phyloP scores from a whole-genome alignment of 2,888 invertebrate species.

The Hecatera dysodea region DNA sequence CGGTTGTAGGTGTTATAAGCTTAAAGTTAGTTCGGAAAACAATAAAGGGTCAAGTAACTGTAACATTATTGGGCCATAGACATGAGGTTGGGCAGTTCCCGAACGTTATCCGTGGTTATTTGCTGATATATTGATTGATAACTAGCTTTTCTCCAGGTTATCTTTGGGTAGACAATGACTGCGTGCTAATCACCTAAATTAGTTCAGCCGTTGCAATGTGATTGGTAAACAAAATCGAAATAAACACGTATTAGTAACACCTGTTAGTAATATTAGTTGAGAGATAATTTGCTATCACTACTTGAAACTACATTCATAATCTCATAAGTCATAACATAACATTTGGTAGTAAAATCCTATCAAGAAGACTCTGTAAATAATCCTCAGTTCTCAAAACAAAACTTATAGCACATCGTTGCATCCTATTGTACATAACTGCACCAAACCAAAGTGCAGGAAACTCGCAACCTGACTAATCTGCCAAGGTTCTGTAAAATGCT shows the following conservation, averaged over 20 bases:
- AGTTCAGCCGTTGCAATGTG: neutral
- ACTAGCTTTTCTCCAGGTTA: neutral
- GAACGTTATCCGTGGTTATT: neutral
- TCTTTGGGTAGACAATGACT: neutral
- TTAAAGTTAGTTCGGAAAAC: neutral
- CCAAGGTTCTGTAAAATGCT: slow-evolving; percentile 73
- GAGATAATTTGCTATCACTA: no score
- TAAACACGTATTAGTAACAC: neutral
- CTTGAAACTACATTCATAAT: no score
- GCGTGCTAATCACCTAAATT: neutral
- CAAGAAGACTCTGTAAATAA: neutral
- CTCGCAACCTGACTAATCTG: slow-evolving; percentile 64
- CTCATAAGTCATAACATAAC: no score
- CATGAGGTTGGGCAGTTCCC: neutral
- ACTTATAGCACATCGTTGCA: neutral
- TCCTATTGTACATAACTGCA: slow-evolving; percentile 26
- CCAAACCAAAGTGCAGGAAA: slow-evolving; percentile 60
- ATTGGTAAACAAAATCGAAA: neutral
- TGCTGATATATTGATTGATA: neutral
- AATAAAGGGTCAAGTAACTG: neutral
- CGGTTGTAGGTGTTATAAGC: neutral
- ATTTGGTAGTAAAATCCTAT: neutral
- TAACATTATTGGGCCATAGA: neutral
- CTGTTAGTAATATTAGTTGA: neutral
- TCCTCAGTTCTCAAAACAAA: slow-evolving; percentile 1